Conservation (phyloP, 1,140 invertebrate species). For the Drosophila pseudoobscura region DNA sequence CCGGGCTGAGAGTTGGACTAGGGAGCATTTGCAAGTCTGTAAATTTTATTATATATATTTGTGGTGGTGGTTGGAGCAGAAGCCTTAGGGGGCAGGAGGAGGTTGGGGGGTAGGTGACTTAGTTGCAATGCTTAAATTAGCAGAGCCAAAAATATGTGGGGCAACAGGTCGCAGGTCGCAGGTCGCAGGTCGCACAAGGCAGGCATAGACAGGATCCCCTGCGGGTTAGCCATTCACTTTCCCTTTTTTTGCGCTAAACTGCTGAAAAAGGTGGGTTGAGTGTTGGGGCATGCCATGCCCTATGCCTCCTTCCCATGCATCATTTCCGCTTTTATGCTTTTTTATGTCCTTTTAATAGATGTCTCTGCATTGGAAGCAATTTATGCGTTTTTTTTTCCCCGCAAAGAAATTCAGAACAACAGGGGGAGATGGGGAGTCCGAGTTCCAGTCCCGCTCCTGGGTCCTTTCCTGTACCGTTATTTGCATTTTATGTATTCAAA, state of each 20-base stretch:
- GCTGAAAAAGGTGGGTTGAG: conserved; percentile 11
- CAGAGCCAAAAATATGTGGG: conserved; percentile 65
- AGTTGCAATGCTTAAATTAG: conserved; percentile 72
- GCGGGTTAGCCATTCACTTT: conserved; percentile 50
- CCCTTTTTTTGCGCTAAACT: conserved; percentile 47
- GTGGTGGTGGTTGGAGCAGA: conserved; percentile 1
- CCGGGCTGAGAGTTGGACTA: conserved; percentile 14
- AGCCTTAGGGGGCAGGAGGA: not conserved
- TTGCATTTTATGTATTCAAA: conserved; percentile 81
- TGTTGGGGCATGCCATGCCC: not conserved
- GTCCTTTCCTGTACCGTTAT: conserved; percentile 57
- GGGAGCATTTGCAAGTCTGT: conserved; percentile 69
- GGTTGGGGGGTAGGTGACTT: not conserved
- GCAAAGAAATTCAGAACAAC: conserved; percentile 36
- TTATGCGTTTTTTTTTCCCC: conserved; percentile 56
- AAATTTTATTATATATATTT: conserved; percentile 70
- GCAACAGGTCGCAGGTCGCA: conserved; percentile 71
- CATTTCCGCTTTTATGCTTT: conserved; percentile 75
- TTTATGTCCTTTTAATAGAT: conserved; percentile 80
- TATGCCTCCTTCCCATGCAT: conserved; percentile 52
- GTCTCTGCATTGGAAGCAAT: conserved; percentile 75
- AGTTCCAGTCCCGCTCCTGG: conserved; percentile 38
- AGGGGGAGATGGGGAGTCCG: conserved; percentile 26
- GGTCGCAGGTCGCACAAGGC: not conserved
- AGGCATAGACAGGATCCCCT: conserved; percentile 1